A percentile compares a stretch with the other conserved stretches of the same genome.
Evolutionary conservation across 2,113 vertebrate genomes (phyloP).

Genomic region (Ploceus nigricollis): DNA sequence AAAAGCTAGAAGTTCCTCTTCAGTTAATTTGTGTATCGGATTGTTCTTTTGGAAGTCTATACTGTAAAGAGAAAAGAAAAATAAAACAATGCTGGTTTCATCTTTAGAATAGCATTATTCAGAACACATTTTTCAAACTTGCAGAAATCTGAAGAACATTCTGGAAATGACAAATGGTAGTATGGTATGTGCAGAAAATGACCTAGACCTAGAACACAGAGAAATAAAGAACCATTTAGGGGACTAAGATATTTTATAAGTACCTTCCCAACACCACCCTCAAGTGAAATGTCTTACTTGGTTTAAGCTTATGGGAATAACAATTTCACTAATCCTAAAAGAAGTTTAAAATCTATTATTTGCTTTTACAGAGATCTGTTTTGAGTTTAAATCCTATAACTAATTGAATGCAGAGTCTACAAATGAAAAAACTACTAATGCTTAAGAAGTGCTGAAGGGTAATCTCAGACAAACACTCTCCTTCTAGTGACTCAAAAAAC

Average conservation of each 20-base stretch:
- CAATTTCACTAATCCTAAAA: neutral
- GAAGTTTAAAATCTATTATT: neutral
- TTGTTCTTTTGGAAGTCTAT: constrained; percentile 93
- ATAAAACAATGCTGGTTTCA: neutral
- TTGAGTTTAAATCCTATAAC: neutral
- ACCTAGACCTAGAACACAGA: neutral
- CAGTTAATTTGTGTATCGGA: constrained; percentile 90
- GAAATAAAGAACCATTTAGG: neutral
- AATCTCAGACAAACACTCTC: neutral
- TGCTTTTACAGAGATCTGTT: neutral
- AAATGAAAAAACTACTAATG: neutral
- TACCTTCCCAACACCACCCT: neutral
- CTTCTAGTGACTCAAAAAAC: neutral
- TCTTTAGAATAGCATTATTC: neutral
- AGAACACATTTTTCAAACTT: neutral
- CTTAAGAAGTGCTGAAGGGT: neutral
- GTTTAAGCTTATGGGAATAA: neutral
- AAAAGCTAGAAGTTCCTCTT: constrained; percentile 92
- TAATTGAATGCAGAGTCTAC: neutral
- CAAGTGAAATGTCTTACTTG: neutral
- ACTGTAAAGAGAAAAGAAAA: constrained; percentile 68
- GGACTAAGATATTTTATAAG: neutral
- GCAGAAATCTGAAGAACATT: neutral
- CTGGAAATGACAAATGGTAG: neutral
- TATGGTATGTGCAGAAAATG: neutral